Base-by-base conservation (phyloP, 2,888 invertebrate genomes). In the Keiferia lycopersicella region DNA sequence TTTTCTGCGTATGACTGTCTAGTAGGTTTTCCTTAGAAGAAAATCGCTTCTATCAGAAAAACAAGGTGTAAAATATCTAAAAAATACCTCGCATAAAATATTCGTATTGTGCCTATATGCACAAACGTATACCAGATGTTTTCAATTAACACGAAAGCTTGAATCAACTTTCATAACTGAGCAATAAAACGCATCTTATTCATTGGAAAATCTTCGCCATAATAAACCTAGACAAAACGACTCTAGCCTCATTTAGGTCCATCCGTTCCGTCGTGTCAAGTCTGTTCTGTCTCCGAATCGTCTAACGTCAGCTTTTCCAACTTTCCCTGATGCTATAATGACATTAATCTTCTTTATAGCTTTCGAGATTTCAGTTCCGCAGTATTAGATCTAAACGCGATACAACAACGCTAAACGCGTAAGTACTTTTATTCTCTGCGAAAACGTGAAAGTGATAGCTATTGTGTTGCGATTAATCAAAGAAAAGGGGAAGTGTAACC, bases 391-490 rank as follows among this genome's bases (percentile, higher is more conserved):
- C 12, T 18, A 20, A 51, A 16, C 45, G 51, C 51, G 51, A 12
- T 22, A 51, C 12, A 51, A 51, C 18, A 51, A 18, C 18, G 51
- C 22, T 20, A 51, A 51, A 11, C 11, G 16, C 16, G n/a, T 16
- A 45, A 0, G 11, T 22, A 22, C 51, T 51, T 18, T 6, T 20
- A 56, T 26, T 34, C 56, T 56, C 16, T 34, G 56, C n/a, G 59
- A 57, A 62, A 50, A 51, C 22, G 48, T 56, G 59, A 65, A 62
- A 62, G 59, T 62, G 59, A 45, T 16, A 65, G 45, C 61, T 38
- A 65, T 65, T 65, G 63, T 65, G 57, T 63, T 63, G 38, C 63
- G 61, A 65, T 65, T 61, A 65, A n/a, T 61, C 45, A 38, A 53
- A 41, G 48, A 50, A 50, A 48, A 10, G 20, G 48, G 61, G 60